A percentile compares a stretch with the other conserved stretches of the same genome.
These are phyloP conservation scores for Ligdia adustata DNA, from an alignment of 2,888 invertebrate species.

Conservation along the genomic window DNA sequence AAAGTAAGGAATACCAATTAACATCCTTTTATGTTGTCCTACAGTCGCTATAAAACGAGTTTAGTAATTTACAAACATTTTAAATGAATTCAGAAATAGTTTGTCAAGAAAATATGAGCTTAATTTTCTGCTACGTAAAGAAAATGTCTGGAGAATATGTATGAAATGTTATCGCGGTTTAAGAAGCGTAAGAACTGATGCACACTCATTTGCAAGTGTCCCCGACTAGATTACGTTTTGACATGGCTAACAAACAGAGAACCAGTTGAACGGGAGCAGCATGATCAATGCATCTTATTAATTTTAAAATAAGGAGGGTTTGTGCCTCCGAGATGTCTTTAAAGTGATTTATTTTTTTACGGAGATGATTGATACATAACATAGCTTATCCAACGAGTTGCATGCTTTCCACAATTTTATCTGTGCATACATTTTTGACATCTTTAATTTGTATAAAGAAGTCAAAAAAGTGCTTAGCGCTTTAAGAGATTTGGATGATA, in stretches of 20 bases:
- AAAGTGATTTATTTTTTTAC: conserved; percentile 22
- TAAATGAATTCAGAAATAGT: conserved; percentile 3
- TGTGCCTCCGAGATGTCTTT: conserved; percentile 14
- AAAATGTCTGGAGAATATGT: conserved; percentile 6
- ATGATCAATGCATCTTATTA: conserved; percentile 55
- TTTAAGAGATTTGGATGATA: too few species aligned
- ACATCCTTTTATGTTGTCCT: conserved; percentile 67
- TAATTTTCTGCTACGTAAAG: conserved; percentile 11
- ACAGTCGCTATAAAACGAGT: conserved; percentile 50
- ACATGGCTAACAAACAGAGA: conserved; percentile 62
- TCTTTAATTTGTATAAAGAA: too few species aligned
- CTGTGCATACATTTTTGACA: too few species aligned
- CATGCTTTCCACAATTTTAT: too few species aligned
- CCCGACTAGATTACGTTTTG: conserved; percentile 66
- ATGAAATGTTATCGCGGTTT: conserved; percentile 28
- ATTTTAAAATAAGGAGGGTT: conserved; percentile 49
- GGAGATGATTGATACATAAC: conserved; percentile 12
- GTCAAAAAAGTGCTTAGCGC: too few species aligned
- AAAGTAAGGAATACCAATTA: conserved; percentile 71
- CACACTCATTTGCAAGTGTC: conserved; percentile 71
- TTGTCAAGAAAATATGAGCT: conserved; percentile 10
- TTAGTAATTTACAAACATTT: conserved; percentile 30
- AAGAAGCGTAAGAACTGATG: conserved; percentile 51
- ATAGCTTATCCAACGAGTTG: too few species aligned
- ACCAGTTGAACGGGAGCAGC: conserved; percentile 53